These are phyloP conservation scores for Perca flavescens DNA, from an alignment of 2,113 vertebrate species.

Conservation along the genomic window DNA sequence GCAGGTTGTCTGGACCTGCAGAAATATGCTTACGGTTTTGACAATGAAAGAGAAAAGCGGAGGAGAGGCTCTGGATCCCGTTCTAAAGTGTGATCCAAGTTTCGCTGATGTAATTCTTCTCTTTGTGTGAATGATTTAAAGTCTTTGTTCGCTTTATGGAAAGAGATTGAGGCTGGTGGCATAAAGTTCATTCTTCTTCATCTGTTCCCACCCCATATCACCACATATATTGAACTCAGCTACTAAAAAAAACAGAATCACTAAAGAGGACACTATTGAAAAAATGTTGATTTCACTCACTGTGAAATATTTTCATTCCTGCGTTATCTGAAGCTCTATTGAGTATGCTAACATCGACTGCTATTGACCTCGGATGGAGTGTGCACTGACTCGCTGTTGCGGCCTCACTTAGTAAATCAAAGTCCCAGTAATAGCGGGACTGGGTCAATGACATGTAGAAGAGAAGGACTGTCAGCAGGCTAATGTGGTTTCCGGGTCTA, in stretches of 20 bases:
- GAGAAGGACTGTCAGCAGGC: constrained; percentile 10
- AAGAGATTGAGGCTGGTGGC: neutral
- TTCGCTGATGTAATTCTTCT: neutral
- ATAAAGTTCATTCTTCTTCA: neutral
- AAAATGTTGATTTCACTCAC: neutral
- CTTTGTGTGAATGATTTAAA: constrained; percentile 9
- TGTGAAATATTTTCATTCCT: neutral
- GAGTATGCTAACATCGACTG: constrained; percentile 14
- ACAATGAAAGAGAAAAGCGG: constrained; percentile 63
- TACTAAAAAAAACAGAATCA: neutral
- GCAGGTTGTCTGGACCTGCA: constrained; percentile 78
- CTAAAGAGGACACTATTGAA: neutral
- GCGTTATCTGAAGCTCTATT: neutral
- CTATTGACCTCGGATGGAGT: constrained; percentile 36
- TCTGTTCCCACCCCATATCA: neutral
- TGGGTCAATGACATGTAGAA: constrained; percentile 60
- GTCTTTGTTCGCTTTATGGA: neutral
- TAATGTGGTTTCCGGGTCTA: constrained; percentile 51
- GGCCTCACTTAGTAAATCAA: constrained; percentile 62
- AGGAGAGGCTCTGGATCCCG: neutral
- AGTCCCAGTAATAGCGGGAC: constrained; percentile 59
- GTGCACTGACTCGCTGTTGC: constrained; percentile 32
- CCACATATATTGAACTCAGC: neutral
- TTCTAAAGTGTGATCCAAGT: too few species aligned
- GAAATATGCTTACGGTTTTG: constrained; percentile 57